Conservation (phyloP, 2,797 vertebrate genomes). For the Tapera naevia region DNA sequence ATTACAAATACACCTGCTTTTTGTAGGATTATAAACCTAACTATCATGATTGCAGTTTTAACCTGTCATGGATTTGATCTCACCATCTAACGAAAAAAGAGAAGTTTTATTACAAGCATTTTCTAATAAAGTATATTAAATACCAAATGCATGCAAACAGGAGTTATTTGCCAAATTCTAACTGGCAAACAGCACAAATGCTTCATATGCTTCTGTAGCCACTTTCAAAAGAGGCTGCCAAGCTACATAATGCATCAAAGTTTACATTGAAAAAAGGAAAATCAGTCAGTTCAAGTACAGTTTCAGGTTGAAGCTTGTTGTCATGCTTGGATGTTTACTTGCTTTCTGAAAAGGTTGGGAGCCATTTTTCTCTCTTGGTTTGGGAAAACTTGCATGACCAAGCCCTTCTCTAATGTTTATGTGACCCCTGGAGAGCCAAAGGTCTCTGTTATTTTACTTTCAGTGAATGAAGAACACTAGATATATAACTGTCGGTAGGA, state of each 20-base stretch:
- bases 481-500: background rate
- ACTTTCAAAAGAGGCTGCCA: slow-evolving; percentile 52
- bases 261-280: slow-evolving; percentile 37
- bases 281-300: slow-evolving; percentile 46
- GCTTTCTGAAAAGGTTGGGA: slow-evolving; percentile 17
- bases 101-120: background rate
- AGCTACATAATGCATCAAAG: slow-evolving; percentile 59
- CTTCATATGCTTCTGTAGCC: slow-evolving; percentile 39
- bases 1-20: background rate
- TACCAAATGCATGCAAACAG: slow-evolving; percentile 34
- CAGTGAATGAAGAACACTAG: background rate
- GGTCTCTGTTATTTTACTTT: background rate
- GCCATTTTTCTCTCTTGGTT: background rate
- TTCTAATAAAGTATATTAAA: slow-evolving; percentile 43
- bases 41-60: background rate
- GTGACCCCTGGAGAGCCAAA: background rate
- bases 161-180: slow-evolving; percentile 37
- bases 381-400: background rate
- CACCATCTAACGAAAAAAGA: background rate
- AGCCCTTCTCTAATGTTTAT: background rate
- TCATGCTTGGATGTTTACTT: background rate
- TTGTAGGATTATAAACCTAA: background rate
- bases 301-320: slow-evolving; percentile 46
- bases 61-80: background rate
- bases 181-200: slow-evolving; percentile 50